A percentile compares a stretch with the other conserved stretches of the same genome.
These are phyloP conservation scores for Crocodylus rhombifer DNA, from an alignment of 2,797 vertebrate genomes.

Conservation along the genomic window DNA sequence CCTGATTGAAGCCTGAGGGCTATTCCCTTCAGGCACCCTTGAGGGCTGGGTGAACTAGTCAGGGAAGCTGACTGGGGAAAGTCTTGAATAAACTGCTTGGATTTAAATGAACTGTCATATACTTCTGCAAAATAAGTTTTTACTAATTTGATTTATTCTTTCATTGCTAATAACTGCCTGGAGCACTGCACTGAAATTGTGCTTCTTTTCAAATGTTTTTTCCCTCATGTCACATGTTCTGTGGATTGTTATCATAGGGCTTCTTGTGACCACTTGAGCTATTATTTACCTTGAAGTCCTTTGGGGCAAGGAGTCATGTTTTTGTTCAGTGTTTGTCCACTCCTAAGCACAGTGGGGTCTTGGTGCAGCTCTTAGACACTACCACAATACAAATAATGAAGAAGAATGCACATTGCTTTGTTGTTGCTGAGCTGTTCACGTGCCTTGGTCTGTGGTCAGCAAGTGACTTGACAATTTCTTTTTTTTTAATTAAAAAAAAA, in stretches of 20 bases:
- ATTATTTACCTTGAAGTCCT: background rate
- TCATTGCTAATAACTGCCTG: background rate
- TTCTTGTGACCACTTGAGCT: background rate
- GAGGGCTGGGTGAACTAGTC: fast-evolving
- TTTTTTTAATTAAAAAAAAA: background rate
- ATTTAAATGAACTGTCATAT: background rate
- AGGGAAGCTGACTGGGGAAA: background rate
- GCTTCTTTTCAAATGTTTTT: background rate
- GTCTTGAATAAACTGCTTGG: background rate
- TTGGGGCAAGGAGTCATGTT: background rate
- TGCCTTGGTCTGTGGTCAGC: background rate
- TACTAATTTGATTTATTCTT: background rate
- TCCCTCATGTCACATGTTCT: fast-evolving
- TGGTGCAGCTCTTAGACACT: background rate
- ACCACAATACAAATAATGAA: background rate
- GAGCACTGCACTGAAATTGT: background rate
- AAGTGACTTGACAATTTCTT: fast-evolving
- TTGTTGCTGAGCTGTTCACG: background rate
- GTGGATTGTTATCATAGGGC: background rate
- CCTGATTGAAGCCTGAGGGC: constrained; percentile 12
- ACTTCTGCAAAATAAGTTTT: background rate
- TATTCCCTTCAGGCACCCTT: background rate
- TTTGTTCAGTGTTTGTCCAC: background rate
- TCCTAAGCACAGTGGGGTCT: background rate
- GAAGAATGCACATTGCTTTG: background rate